Evolutionary conservation across 1,140 invertebrate species (phyloP), one percentile per base, ranked within the genome.

Genomic region (Calosoma granatense): DNA sequence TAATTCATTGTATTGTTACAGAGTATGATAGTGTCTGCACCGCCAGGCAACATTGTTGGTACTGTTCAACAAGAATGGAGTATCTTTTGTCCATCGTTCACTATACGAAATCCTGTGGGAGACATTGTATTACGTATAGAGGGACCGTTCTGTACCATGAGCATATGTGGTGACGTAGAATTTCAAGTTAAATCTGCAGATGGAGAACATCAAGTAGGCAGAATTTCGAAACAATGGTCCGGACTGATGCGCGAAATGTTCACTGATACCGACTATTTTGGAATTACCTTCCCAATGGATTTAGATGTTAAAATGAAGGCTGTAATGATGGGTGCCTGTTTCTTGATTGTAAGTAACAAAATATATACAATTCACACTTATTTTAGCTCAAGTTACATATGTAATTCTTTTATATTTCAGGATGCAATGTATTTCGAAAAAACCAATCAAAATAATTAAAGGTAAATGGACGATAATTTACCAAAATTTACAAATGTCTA

Each of bases 31-130:
- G 84, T 90, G 4, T 79, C 78, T 0, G 74, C 86, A 1, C 86
- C 86, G 2, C 84, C 84, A 1, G 87, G 86, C 2, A 82, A 77
- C 51, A 67, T 86, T 1, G 76, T 94, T 43, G 92, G 92, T 19
- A 82, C 78, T 2, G 79, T 96, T 4, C 80, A 86, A 58, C 90
- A 97, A 77, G 82, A 92, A 57, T 95, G 90, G 90, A 89, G 82
- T 54, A 74, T 92, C 39, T 86, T 82, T 65, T 79, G 78, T 41
- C 90, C 92, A 1, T 79, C 80, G 30, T 95, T 90, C 67, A 76
- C 77, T n/a, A 80, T 97, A 47, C 82, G 88, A 61, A 85, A 95
- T 71, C 80, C 83, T 1, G 67, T 78, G 6, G 90, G 86, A 20
- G 82, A 92, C 53, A 82, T 81, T 0, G 84, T 94, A 1, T 72